These are phyloP conservation scores for Oscheius onirici DNA, from an alignment of 2,888 invertebrate genomes.

Conservation along the genomic window DNA sequence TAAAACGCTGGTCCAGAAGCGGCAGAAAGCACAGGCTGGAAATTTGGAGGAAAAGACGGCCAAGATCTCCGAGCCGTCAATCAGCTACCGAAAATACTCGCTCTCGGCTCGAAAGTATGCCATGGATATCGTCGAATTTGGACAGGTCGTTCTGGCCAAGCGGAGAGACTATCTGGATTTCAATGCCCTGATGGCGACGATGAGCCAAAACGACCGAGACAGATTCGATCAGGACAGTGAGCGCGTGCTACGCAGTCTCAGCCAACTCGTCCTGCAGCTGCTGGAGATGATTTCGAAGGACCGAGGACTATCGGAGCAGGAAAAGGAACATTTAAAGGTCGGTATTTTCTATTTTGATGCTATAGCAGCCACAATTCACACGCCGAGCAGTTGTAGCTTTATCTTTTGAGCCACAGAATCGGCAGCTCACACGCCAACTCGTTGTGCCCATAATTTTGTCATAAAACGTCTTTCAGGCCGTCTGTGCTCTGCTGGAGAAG, in stretches of 20 bases:
- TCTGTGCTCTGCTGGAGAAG: constrained; percentile 13
- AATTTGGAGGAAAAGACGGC: not conserved
- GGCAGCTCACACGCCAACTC: no score
- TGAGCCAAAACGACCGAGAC: constrained; percentile 28
- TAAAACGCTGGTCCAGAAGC: constrained; percentile 23
- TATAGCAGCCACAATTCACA: no score
- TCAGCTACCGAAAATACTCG: constrained; percentile 2
- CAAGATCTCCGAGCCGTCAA: not conserved
- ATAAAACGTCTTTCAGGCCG: no score
- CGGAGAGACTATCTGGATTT: constrained; percentile 29
- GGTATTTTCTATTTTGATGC: not conserved
- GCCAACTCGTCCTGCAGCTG: not conserved
- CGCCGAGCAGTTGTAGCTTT: not conserved
- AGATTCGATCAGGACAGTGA: constrained; percentile 31
- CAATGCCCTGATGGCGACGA: constrained; percentile 19
- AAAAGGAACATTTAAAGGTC: constrained; percentile 16
- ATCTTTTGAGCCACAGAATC: not conserved
- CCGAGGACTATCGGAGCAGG: constrained; percentile 12
- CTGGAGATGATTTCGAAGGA: constrained; percentile 2
- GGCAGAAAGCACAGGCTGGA: not conserved
- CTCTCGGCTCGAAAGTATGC: not conserved
- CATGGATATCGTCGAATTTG: constrained; percentile 8
- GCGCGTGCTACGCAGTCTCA: not conserved
- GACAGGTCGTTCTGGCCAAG: not conserved
- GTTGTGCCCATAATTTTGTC: no score